These are phyloP conservation scores for Catostylus mosaicus DNA, from an alignment of 30 jellyfish, hydroid and myxozoan species.

Conservation along the genomic window DNA sequence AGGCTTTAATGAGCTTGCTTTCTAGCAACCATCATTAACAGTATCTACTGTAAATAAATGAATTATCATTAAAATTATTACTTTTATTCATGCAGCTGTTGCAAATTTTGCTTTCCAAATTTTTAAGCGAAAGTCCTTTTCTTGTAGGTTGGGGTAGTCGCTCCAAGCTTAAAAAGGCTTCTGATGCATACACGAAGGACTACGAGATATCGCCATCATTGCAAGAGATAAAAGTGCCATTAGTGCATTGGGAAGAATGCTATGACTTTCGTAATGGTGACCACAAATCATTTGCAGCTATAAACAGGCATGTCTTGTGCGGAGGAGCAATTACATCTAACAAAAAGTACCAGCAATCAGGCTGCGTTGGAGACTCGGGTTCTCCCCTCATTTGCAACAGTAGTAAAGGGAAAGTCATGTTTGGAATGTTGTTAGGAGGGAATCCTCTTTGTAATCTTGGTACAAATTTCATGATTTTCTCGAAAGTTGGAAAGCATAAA, in stretches of 20 bases:
- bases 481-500: conserved; percentile 17
- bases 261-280: conserved; percentile 12
- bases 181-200: conserved; percentile 6
- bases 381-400: conserved; percentile 59
- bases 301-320: conserved; percentile 36
- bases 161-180: background rate
- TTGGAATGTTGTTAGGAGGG: conserved; percentile 59
- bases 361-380: conserved; percentile 71
- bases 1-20: too few relatives aligned
- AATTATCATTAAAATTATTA: too few relatives aligned
- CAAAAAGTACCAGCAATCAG: conserved; percentile 1
- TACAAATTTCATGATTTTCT: conserved; percentile 37
- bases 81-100: too few relatives aligned
- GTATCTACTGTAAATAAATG: too few relatives aligned
- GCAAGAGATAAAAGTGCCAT: conserved; percentile 53
- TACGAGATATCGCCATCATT: conserved; percentile 28
- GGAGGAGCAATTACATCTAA: conserved; percentile 32
- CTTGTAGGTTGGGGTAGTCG: conserved; percentile 68
- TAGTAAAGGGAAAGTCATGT: background rate
- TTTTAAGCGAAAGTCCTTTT: background rate
- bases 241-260: conserved; percentile 48
- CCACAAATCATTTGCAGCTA: conserved; percentile 47
- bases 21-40: too few relatives aligned
- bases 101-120: too few relatives aligned
- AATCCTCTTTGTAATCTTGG: conserved; percentile 57